These are phyloP conservation scores for Takifugu bimaculatus DNA, from an alignment of 2,113 vertebrate species.

Conservation along the genomic window DNA sequence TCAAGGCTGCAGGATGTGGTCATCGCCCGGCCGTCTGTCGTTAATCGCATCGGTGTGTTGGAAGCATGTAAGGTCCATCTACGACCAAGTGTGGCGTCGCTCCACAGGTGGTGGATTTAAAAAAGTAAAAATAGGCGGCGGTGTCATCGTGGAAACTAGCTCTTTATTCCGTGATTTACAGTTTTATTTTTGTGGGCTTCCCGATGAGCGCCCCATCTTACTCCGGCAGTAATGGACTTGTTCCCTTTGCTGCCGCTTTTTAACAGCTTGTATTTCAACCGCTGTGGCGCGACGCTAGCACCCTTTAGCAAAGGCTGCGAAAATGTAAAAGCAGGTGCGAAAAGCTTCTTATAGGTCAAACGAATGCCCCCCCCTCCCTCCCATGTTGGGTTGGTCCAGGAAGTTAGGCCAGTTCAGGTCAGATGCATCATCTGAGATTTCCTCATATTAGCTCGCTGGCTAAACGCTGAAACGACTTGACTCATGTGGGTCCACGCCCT, in stretches of 20 bases:
- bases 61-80: conserved; percentile 71
- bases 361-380: conserved; percentile 9
- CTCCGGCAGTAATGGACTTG: no score
- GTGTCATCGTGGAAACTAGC: conserved; percentile 45
- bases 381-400: conserved; percentile 18
- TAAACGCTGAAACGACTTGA: not conserved
- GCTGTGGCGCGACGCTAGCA: conserved; percentile 35
- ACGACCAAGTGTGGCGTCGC: conserved; percentile 64
- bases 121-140: conserved; percentile 56
- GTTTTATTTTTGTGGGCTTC: not conserved
- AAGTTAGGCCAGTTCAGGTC: not conserved
- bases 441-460: not conserved
- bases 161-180: not conserved
- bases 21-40: conserved; percentile 91
- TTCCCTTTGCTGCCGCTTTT: conserved; percentile 31
- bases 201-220: no score
- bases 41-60: conserved; percentile 84
- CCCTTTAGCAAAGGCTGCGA: conserved; percentile 53
- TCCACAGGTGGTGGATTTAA: conserved; percentile 70
- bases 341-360: conserved; percentile 59
- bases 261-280: conserved; percentile 50
- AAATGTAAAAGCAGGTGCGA: conserved; percentile 56
- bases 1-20: conserved; percentile 88
- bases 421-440: not conserved
- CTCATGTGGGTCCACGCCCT: conserved; percentile 31